Evolutionary conservation across 1,140 invertebrate species (phyloP), one percentile per base, ranked within the genome.

Genomic region (Mylabris phalerata): DNA sequence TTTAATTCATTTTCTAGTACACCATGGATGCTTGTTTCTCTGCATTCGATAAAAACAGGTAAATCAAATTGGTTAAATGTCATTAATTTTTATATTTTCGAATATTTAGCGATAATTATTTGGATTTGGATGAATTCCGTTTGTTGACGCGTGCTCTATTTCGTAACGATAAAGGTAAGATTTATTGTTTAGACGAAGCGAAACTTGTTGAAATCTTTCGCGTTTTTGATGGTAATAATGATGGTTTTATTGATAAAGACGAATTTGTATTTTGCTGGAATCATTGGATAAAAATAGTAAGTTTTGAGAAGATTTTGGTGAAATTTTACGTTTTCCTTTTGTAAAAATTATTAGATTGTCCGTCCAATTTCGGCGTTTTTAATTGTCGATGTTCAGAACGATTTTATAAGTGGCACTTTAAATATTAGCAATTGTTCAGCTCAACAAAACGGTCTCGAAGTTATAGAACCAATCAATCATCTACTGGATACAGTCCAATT

Each of bases 371-470:
- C 84, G 70, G 94, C 89, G n/a, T 88, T 98, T 69, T 77, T 98
- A 27, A 85, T 98, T 57, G 91, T 98, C 48, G 96, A 98, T 76
- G 94, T 98, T 3, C 96, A 98, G 78, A 98, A 98, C 77, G 96
- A 98, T 77, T 98, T 98, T 76, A 96, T 98, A 68, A 85, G 86
- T 55, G 96, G 96, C 46, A 92, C 92, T 9, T 81, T 98, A 50
- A 89, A 96, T 67, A 90, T 98, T 67, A 89, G 86, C 71, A 88
- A 95, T 67, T 96, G 93, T 75, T 89, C 91, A 49, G 94, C 94
- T 24, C 86, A 91, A 67, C 93, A 98, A 60, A 89, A 96, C 73
- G 92, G 90, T 47, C 51, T 48, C 46, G 90, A 93, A 80, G 89
- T 94, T 38, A 84, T 95, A 55, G 88, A 93, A 54, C 90, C 93